phyloP scores from a whole-genome alignment of 2,113 vertebrate species.

The Heptranchias perlo region DNA sequence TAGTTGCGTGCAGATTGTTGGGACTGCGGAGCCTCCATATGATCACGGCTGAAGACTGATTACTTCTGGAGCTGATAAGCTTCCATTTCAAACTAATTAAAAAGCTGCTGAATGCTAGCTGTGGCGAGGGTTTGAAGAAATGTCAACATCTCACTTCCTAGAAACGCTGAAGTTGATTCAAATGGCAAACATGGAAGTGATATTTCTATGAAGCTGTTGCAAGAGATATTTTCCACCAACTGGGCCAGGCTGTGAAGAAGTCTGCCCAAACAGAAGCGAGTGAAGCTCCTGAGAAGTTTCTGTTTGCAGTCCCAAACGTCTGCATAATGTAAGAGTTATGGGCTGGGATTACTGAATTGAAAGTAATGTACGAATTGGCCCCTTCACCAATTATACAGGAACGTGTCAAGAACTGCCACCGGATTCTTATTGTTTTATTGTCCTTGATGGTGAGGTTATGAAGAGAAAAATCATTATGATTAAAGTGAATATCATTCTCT shows the following conservation, averaged over 20 bases:
- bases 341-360: neutral
- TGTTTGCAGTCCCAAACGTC: neutral
- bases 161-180: constrained; percentile 36
- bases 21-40: neutral
- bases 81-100: constrained; percentile 35
- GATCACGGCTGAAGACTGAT: neutral
- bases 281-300: neutral
- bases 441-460: neutral
- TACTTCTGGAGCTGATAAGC: constrained; percentile 18
- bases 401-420: neutral
- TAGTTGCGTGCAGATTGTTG: neutral
- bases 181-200: constrained; percentile 29
- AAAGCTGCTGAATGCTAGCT: constrained; percentile 24
- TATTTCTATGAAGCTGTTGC: constrained; percentile 17
- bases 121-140: neutral
- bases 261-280: neutral
- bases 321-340: neutral
- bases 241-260: neutral
- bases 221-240: constrained; percentile 25
- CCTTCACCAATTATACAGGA: neutral
- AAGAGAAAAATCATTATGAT: neutral
- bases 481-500: constrained; percentile 10
- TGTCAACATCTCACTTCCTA: constrained; percentile 33
- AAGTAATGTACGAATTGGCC: neutral
- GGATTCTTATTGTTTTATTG: neutral